phyloP scores from a whole-genome alignment of 2,113 vertebrate genomes.

The Eptesicus fuscus region DNA sequence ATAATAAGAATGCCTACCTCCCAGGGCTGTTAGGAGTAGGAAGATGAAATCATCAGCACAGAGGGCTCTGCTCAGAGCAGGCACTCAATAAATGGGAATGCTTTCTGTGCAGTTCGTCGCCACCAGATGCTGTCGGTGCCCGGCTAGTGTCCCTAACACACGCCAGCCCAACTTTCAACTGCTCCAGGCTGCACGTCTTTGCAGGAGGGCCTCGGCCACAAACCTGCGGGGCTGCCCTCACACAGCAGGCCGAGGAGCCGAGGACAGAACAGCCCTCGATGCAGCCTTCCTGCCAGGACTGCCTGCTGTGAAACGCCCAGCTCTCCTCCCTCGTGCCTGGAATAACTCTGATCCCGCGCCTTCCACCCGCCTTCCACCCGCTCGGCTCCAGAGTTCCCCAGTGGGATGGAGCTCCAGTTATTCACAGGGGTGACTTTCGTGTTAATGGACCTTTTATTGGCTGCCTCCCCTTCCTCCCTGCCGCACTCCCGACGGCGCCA shows the following conservation, averaged over 20 bases:
- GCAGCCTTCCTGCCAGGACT: not conserved
- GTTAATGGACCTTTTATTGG: not conserved
- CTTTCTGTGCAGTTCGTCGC: not conserved
- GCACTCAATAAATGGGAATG: not conserved
- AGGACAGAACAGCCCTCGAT: not conserved
- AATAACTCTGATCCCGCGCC: not conserved
- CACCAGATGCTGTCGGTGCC: rapidly evolving
- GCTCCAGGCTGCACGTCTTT: not conserved
- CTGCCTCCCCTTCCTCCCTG: not conserved
- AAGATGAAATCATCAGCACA: not conserved
- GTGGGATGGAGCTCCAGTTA: not conserved
- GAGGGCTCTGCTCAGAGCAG: not conserved
- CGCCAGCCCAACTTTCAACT: not conserved
- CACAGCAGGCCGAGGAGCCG: not conserved
- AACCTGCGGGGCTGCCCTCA: not conserved
- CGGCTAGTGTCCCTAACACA: not conserved
- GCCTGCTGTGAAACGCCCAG: too few species aligned
- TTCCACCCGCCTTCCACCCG: too few species aligned
- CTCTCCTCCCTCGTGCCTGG: not conserved
- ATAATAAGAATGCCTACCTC: not conserved
- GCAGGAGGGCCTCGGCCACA: not conserved
- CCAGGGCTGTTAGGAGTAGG: not conserved
- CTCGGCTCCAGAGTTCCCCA: not conserved
- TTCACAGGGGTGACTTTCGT: not conserved
- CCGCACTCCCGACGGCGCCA: not conserved